phyloP scores from a whole-genome alignment of 2,113 vertebrate species.

The Syrmaticus mikado region DNA sequence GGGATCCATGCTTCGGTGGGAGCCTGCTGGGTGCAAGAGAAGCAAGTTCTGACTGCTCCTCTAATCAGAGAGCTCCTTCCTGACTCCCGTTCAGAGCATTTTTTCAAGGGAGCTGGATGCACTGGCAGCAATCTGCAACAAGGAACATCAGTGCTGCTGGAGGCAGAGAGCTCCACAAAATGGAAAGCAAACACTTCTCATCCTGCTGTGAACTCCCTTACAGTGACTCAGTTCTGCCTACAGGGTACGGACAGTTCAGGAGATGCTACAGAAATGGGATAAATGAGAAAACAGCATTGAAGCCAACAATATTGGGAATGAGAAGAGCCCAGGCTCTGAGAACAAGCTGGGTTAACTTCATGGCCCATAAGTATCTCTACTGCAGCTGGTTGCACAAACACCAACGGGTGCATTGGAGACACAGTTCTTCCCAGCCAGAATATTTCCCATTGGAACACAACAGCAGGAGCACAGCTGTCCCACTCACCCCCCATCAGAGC shows the following conservation, averaged over 20 bases:
- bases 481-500: neutral
- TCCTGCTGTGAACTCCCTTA: neutral
- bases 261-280: neutral
- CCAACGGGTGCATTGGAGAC: accelerated
- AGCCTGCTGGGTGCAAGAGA: neutral
- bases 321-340: neutral
- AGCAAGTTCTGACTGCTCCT: neutral
- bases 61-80: conserved; percentile 67
- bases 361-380: neutral
- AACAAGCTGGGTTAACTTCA: neutral
- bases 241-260: neutral
- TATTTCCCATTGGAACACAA: neutral
- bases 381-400: neutral
- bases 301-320: neutral
- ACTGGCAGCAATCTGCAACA: neutral
- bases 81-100: conserved; percentile 37
- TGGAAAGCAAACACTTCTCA: neutral
- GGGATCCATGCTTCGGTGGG: neutral
- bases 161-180: neutral
- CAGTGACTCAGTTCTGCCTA: neutral
- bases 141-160: neutral
- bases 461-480: neutral
- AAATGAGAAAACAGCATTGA: neutral
- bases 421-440: neutral
- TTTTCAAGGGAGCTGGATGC: conserved; percentile 27